Evolutionary conservation across 2,888 invertebrate genomes (phyloP), one percentile per base, ranked within the genome.

Genomic region (Polydrusus cervinus): DNA sequence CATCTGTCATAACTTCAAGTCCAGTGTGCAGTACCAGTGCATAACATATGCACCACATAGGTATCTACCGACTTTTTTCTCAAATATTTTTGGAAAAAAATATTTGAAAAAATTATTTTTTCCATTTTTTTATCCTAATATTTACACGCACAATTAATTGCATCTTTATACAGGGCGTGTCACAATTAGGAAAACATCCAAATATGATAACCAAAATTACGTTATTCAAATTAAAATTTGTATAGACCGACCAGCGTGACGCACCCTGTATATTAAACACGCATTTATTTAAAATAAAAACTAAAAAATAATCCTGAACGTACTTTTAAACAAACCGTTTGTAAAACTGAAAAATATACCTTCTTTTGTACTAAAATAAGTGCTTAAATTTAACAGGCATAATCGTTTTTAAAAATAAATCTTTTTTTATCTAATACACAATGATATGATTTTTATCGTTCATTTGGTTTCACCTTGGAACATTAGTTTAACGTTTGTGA

Each of bases 291-390:
- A 66, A 55, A 67, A 51, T 8, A 16, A 60, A 60, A 69, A 69
- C 38, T 47, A 47, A 60, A 57, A 18, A n/a, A 47, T 30, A 61
- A 69, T 47, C 20, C 60, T 49, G 16, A 14, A 60, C 34, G 45
- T 43, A 30, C 30, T 30, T 34, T 60, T 45, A 57, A 60, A 60
- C 43, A 68, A 68, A 69, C 34, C 20, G 49, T 47, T n/a, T 34
- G 14, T 64, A 62, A 62, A 71, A 71, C 49, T 40, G 38, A 62
- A 71, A 70, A 71, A 71, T 71, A 71, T 49, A 62, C 62, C 38
- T 64, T 51, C 62, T 5, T 71, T 71, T 71, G 70, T 71, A 71
- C 70, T 71, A 71, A 62, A 71, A 71, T 16, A 71, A 71, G 51
- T 49, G 62, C 51, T 62, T 61, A 62, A 43, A 62, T 51, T n/a